phyloP scores from a whole-genome alignment of 2,888 invertebrate genomes.

The Drosophila nr. perissopoda region DNA sequence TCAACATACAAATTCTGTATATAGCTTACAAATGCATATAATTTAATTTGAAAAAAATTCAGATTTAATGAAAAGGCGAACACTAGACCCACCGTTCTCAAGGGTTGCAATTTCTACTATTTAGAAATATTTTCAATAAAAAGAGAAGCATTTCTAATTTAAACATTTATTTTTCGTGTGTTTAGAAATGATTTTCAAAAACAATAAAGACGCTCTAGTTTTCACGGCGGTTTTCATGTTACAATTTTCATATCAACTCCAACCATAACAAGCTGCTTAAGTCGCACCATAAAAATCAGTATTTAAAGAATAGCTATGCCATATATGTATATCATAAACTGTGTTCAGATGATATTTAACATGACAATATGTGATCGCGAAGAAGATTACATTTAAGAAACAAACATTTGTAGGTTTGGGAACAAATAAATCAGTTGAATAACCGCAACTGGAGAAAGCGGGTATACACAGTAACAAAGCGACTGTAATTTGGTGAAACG shows the following conservation, averaged over 20 bases:
- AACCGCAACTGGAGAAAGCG: conserved; percentile 55
- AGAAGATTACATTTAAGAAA: background rate
- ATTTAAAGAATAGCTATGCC: background rate
- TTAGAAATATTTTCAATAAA: background rate
- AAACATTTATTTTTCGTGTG: too few relatives aligned
- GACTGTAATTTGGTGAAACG: conserved; percentile 61
- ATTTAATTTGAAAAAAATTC: background rate
- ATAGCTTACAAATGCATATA: background rate
- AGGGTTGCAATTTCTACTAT: background rate
- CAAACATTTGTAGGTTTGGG: conserved; percentile 6
- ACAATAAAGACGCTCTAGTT: background rate
- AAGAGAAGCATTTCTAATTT: background rate
- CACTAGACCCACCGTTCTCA: background rate
- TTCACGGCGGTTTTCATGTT: background rate
- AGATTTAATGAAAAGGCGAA: background rate
- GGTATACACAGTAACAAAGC: conserved; percentile 53
- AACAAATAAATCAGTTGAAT: conserved; percentile 33
- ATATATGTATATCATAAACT: background rate
- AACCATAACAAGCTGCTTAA: background rate
- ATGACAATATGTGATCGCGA: background rate
- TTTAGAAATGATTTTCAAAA: background rate
- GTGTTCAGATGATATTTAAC: background rate
- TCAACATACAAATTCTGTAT: background rate
- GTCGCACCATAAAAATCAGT: background rate
- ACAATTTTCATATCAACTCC: background rate